These are phyloP conservation scores for Malacoraja senta DNA, from an alignment of 2,797 vertebrate species.

Conservation along the genomic window DNA sequence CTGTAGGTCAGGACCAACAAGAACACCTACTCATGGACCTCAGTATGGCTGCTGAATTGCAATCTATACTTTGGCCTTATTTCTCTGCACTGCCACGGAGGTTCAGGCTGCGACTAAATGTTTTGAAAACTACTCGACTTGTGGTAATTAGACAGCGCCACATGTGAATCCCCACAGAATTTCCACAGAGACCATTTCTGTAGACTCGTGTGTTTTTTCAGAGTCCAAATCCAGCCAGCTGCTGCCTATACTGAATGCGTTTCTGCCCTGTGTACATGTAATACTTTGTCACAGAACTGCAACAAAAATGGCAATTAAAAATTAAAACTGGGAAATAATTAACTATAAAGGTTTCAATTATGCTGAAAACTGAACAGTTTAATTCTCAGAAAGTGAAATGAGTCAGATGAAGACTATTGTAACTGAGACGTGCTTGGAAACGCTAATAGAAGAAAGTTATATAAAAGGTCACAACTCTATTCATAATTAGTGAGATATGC, in stretches of 20 bases:
- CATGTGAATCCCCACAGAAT: constrained; percentile 39
- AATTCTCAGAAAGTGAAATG: neutral
- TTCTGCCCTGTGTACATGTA: constrained; percentile 26
- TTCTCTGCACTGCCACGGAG: neutral
- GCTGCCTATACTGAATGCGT: constrained; percentile 35
- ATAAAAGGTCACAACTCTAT: neutral
- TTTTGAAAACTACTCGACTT: constrained; percentile 40
- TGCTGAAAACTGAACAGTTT: neutral
- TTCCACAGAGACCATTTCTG: constrained; percentile 15
- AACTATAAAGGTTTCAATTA: constrained; percentile 14
- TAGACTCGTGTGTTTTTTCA: constrained; percentile 38
- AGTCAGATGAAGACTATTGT: neutral
- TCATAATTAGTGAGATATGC: neutral
- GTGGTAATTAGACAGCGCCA: constrained; percentile 36
- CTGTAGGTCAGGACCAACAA: constrained; percentile 36
- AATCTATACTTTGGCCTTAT: neutral
- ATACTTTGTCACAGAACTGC: constrained; percentile 40
- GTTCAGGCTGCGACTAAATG: constrained; percentile 40
- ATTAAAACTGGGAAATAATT: constrained; percentile 35
- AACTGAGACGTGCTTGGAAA: neutral
- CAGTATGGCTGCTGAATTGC: constrained; percentile 18
- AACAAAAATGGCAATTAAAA: constrained; percentile 36
- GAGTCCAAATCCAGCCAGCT: constrained; percentile 39
- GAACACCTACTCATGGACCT: neutral
- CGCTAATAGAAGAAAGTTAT: neutral